Base-by-base conservation (phyloP, 2,113 vertebrate species). In the Malurus cyaneus region DNA sequence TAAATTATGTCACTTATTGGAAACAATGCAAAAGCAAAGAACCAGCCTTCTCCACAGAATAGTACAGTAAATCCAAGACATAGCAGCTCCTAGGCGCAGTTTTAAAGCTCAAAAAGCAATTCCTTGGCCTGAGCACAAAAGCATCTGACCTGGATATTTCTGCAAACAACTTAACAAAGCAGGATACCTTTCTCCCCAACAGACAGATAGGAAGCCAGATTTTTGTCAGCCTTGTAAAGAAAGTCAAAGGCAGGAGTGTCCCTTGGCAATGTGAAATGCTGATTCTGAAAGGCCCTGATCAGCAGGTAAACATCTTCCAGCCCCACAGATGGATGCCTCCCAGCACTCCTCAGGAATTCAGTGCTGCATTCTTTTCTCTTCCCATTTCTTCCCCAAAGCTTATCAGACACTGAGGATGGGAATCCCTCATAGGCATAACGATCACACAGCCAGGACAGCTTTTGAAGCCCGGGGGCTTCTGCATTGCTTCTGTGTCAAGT, bases 391-490 rank as follows among this genome's bases (percentile, higher is more conserved):
- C 60, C 78, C 86, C 67, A 83, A 90, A 80, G 88, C 70, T 92
- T 94, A 87, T 89, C 91, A 92, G 92, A 54, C 69, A 60, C 13
- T 3, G 46, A 86, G 56, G 56, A 93, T 84, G 88, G 83, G 69
- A 92, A 91, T 93, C 2, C n/a, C 80, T 93, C 64, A 32, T 5
- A 39, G 77, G 67, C 34, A 71, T 2, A 95, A 88, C 0, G 20
- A 93, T 86, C 59, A 21, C 61, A 69, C 54, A 88, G 71, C n/a
- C 79, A 52, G 18, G 61, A 57, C 61, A 70, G 70, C 0, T 2
- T 77, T 26, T 89, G 72, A 89, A 80, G 87, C 88, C 92, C n/a
- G 14, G 28, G 28, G 85, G 88, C 50, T 95, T 96, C 93, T 93
- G 92, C 77, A 81, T 74, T 92, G 72, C 88, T 82, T 50, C 59